Conservation (phyloP, 2,113 vertebrate genomes). For the Junco hyemalis region DNA sequence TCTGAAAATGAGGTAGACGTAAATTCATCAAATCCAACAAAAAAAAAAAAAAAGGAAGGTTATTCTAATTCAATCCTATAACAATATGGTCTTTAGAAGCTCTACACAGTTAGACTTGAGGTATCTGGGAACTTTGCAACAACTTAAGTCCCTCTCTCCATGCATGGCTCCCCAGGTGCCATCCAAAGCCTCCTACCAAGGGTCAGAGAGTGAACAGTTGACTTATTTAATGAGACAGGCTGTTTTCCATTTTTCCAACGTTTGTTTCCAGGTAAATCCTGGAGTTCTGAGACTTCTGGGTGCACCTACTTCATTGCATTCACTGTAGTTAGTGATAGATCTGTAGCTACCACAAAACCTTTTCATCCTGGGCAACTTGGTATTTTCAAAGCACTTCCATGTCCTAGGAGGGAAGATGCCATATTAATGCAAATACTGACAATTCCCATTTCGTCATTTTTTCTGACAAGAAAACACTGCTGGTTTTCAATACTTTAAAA, state of each 20-base stretch:
- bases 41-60: not conserved
- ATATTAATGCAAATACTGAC: not conserved
- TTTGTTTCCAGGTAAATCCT: not conserved
- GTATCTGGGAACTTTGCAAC: not conserved
- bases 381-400: not conserved
- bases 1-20: not conserved
- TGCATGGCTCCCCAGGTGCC: not conserved
- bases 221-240: not conserved
- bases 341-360: not conserved
- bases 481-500: not conserved
- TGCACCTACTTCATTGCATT: not conserved
- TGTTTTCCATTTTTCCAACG: not conserved
- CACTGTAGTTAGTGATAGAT: accelerated
- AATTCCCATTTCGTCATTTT: not conserved
- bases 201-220: not conserved
- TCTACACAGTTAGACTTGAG: not conserved
- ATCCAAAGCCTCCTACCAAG: not conserved
- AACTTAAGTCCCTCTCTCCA: not conserved
- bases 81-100: not conserved
- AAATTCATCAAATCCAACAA: not conserved
- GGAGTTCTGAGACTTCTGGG: not conserved
- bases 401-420: not conserved
- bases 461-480: not conserved
- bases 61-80: not conserved
- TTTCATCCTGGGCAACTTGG: not conserved